A percentile compares a stretch with the other conserved stretches of the same genome.
These are phyloP conservation scores for Phrynosoma platyrhinos DNA, from an alignment of 2,113 vertebrate species.

Conservation along the genomic window DNA sequence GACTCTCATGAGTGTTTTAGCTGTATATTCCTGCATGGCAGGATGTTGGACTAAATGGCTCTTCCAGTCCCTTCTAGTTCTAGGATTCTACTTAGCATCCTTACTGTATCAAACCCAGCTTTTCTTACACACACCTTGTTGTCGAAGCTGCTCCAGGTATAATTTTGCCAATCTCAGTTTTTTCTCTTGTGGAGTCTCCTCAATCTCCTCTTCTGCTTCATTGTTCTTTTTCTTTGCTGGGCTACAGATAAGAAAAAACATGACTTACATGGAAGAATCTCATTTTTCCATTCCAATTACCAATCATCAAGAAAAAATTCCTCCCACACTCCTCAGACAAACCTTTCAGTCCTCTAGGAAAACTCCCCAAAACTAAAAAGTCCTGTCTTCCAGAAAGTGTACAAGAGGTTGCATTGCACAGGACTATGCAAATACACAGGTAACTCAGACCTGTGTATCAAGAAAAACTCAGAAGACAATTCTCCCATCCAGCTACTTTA, in stretches of 20 bases:
- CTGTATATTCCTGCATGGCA: too few species aligned
- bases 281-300: not conserved
- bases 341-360: not conserved
- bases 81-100: not conserved
- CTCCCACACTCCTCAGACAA: not conserved
- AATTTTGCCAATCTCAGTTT: conserved; percentile 90
- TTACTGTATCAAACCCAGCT: not conserved
- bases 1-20: too few species aligned
- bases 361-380: not conserved
- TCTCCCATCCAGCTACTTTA: not conserved
- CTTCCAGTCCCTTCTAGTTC: too few species aligned
- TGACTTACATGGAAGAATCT: not conserved
- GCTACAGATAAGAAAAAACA: conserved; percentile 51
- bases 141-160: conserved; percentile 87
- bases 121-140: conserved; percentile 78
- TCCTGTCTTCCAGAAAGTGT: not conserved
- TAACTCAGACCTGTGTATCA: too few species aligned
- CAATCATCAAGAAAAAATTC: not conserved
- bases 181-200: conserved; percentile 92
- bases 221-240: conserved; percentile 69
- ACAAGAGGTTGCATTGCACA: not conserved
- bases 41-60: too few species aligned
- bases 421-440: not conserved
- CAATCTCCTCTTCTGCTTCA: conserved; percentile 80
- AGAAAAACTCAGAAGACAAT: not conserved